phyloP scores from a whole-genome alignment of 2,797 vertebrate species.

The Characodon lateralis region DNA sequence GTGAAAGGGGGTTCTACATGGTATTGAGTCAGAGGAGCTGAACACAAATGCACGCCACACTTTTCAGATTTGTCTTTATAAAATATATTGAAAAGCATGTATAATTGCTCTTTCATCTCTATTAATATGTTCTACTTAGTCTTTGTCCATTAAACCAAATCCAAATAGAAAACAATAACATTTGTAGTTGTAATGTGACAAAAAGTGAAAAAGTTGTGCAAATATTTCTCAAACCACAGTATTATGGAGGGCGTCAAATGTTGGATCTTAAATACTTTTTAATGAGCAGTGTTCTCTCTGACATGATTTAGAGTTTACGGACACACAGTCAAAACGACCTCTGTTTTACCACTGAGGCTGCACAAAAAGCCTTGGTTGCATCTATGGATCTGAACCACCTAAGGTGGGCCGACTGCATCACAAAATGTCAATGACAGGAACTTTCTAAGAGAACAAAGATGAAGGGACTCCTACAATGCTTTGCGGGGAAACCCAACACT shows the following conservation, averaged over 20 bases:
- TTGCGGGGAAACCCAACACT: conserved; percentile 74
- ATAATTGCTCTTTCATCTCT: not conserved
- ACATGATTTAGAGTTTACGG: conserved; percentile 10
- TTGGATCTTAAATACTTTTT: not conserved
- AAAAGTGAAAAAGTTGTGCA: not conserved
- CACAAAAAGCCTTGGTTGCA: conserved; percentile 17
- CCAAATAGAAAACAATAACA: not conserved
- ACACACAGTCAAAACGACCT: conserved; percentile 18
- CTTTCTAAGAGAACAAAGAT: conserved; percentile 60
- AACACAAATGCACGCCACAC: no score
- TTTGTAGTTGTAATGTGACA: not conserved
- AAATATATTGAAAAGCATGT: not conserved
- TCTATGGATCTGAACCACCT: conserved; percentile 12
- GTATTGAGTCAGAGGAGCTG: no score
- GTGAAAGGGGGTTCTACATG: no score
- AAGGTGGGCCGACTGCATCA: conserved; percentile 26
- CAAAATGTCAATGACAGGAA: conserved; percentile 30
- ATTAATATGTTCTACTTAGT: no score
- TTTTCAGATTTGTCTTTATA: not conserved
- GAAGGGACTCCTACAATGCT: conserved; percentile 62
- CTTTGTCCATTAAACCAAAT: not conserved
- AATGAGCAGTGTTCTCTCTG: not conserved
- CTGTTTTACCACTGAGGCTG: conserved; percentile 19
- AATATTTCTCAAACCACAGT: not conserved
- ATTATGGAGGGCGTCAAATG: not conserved